Evolutionary conservation across 1,140 invertebrate genomes (phyloP).

Genomic region (Liolophura sinensis): DNA sequence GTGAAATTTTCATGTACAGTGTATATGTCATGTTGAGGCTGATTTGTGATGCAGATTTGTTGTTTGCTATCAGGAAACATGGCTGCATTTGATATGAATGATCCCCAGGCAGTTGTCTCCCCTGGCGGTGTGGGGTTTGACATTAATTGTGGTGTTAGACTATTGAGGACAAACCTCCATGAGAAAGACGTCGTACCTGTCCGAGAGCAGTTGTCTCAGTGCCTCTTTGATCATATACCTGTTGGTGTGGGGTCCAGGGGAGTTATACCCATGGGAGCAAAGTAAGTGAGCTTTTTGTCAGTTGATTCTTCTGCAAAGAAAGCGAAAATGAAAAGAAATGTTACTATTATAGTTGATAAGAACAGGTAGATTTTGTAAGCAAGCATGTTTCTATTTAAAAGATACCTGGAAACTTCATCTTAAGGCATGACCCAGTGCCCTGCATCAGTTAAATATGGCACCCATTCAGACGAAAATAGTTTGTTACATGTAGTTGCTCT

Average conservation of each 20-base stretch:
- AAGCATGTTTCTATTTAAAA: too few species aligned
- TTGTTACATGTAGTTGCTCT: too few species aligned
- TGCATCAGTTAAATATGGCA: too few species aligned
- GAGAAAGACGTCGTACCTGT: constrained; percentile 94
- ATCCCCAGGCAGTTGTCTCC: constrained; percentile 93
- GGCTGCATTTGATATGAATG: constrained; percentile 96
- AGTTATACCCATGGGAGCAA: constrained; percentile 98
- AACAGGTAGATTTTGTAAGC: too few species aligned
- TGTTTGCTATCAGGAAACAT: constrained; percentile 81
- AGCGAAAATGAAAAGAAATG: neutral
- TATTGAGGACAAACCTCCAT: constrained; percentile 92
- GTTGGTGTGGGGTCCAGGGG: constrained; percentile 98
- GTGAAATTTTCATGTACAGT: neutral
- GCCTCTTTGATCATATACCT: constrained; percentile 99
- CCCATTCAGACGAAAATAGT: too few species aligned
- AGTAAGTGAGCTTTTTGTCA: constrained; percentile 34
- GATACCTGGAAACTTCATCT: too few species aligned
- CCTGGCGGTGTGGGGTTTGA: constrained; percentile 99
- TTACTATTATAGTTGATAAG: too few species aligned
- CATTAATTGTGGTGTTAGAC: constrained; percentile 97
- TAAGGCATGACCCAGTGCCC: too few species aligned
- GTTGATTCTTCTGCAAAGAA: neutral
- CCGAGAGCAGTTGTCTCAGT: constrained; percentile 97
- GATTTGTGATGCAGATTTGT: constrained; percentile 13
- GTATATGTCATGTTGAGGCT: neutral